These are phyloP conservation scores for Dicrostonyx torquatus DNA, from an alignment of 2,797 vertebrate genomes.

Conservation along the genomic window DNA sequence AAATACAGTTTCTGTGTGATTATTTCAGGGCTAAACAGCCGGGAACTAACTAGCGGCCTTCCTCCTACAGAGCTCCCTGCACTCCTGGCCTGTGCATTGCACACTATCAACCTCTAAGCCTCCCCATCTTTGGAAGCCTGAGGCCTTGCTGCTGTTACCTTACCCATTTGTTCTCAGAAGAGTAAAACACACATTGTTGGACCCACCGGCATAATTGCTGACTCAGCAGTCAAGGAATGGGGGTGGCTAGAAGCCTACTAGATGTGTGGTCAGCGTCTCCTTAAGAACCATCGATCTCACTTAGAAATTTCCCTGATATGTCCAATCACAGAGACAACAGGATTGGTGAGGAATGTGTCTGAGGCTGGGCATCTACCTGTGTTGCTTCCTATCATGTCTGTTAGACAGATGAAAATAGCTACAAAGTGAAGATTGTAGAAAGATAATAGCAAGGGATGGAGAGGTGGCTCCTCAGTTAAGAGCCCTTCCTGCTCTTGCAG, in stretches of 20 bases:
- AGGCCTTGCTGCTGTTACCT: neutral
- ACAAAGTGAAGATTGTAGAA: neutral
- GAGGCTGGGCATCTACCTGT: neutral
- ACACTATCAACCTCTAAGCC: neutral
- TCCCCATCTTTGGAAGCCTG: neutral
- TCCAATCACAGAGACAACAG: neutral
- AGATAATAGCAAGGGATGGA: neutral
- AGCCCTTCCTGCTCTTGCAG: neutral
- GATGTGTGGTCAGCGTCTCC: neutral
- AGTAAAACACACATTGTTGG: neutral
- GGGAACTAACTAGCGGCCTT: no score
- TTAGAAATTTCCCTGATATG: neutral
- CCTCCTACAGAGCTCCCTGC: neutral
- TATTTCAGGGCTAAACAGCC: no score
- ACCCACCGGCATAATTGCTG: neutral
- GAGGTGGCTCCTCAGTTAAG: neutral
- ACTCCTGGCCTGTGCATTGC: no score
- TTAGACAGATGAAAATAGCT: neutral
- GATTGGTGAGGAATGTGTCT: neutral
- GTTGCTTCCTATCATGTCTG: neutral
- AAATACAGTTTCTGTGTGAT: no score
- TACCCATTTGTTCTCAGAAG: neutral
- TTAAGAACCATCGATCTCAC: neutral
- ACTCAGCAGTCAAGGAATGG: neutral
- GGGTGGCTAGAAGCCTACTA: neutral